A percentile compares a stretch with the other conserved stretches of the same genome.
These are phyloP conservation scores for Recurvirostra avosetta DNA, from an alignment of 2,113 vertebrate species.

Conservation along the genomic window DNA sequence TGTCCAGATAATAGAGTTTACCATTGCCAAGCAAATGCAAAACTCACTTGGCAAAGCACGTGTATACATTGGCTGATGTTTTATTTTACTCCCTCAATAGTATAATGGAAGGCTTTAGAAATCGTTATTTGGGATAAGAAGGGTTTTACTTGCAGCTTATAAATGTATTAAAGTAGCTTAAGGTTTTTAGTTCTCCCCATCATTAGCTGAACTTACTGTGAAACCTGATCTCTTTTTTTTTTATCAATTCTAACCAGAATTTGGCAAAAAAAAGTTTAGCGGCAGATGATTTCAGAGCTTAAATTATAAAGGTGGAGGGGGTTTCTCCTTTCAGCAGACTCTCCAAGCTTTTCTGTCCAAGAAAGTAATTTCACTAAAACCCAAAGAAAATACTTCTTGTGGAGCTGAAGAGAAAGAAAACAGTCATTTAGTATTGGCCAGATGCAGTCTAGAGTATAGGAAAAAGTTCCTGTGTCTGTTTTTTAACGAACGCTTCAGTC, in stretches of 20 bases:
- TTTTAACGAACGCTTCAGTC: background rate
- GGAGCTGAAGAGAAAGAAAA: background rate
- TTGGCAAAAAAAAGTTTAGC: background rate
- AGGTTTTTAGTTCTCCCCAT: conserved; percentile 25
- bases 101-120: conserved; percentile 9
- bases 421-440: background rate
- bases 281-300: background rate
- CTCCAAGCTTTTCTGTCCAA: background rate
- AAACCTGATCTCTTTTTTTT: background rate
- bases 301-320: background rate
- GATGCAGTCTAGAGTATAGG: background rate
- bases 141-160: conserved; percentile 25
- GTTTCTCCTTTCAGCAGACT: background rate
- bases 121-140: conserved; percentile 34
- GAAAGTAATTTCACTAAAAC: background rate
- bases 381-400: background rate
- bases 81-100: conserved; percentile 4
- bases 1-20: background rate
- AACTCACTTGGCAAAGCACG: background rate
- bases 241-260: background rate
- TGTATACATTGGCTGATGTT: conserved; percentile 28
- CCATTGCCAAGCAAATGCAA: background rate
- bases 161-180: conserved; percentile 35
- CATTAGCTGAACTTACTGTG: conserved; percentile 32
- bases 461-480: background rate